Evolutionary conservation across 1,140 invertebrate genomes (phyloP).

Genomic region (Megalopta genalis): DNA sequence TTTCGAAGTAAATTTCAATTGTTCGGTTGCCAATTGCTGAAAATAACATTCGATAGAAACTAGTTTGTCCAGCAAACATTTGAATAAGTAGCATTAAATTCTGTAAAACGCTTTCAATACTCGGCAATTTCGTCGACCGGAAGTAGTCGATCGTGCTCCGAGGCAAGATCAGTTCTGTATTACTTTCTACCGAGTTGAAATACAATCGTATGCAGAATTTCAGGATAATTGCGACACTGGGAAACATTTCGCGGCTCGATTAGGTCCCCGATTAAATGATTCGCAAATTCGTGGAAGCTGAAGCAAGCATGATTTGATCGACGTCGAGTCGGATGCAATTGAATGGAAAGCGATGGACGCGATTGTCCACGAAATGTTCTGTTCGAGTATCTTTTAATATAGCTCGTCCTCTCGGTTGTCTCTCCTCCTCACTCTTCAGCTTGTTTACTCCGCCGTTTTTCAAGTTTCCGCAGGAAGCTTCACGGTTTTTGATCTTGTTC

Average conservation of each 20-base stretch:
- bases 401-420: neutral
- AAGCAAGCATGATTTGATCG: neutral
- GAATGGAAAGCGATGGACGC: neutral
- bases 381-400: no score
- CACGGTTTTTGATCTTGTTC: constrained; percentile 18
- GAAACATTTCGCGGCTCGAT: neutral
- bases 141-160: neutral
- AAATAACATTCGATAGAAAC: no score
- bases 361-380: neutral
- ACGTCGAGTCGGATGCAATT: neutral
- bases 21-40: no score
- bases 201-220: neutral
- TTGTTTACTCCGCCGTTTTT: neutral
- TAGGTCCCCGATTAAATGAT: neutral
- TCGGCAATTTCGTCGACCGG: neutral
- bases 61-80: no score
- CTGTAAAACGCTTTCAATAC: no score
- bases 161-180: neutral
- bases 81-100: no score
- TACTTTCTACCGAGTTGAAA: neutral
- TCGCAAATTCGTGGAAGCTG: neutral
- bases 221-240: neutral
- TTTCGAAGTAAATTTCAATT: no score
- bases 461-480: neutral
- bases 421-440: neutral